Base-by-base conservation (phyloP, 2,888 invertebrate genomes). In the Villa cingulata region DNA sequence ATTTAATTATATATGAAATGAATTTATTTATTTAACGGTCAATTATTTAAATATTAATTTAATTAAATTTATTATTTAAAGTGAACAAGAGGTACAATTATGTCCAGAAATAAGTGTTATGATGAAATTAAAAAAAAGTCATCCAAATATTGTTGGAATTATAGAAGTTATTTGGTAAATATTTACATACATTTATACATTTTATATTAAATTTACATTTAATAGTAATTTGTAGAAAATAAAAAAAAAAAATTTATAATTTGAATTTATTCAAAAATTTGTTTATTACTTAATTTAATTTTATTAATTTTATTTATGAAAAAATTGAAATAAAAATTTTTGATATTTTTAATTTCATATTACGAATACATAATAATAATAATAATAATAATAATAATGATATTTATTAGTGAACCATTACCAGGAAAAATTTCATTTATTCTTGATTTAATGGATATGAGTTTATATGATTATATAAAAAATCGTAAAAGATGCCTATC, bases 381-480 rank as follows among this genome's bases (percentile, higher is more conserved):
- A n/a, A n/a, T 15, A 34, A 2, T 34, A 18, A 20, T 4, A n/a
- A n/a, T n/a, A n/a, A n/a, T 18, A 49, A 37, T 6, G n/a, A n/a
- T n/a, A n/a, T n/a, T 29, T 53, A 60, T 55, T 59, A 80, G 79
- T 63, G 78, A 80, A 60, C 71, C 74, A 38, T 63, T 70, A 45
- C 67, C 72, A 18, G 77, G 80, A 29, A 72, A 72, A 55, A 68
- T 80, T 40, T 74, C 75, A 18, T 69, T 81, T 47, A 72, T 81
- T 44, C 80, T 80, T 59, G 80, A 81, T 59, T 62, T 81, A 43
- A 80, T 81, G 80, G 80, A 81, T 56, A 77, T 79, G 77, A 81
- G 78, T 60, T 69, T 81, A 54, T 78, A 78, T 61, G 81, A 81
- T 57, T 68, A 77, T 54, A 73, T 81, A 54, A 73, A 72, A 62